These are phyloP conservation scores for Andrena haemorrhoa DNA, from an alignment of 2,888 invertebrate genomes.

Conservation along the genomic window DNA sequence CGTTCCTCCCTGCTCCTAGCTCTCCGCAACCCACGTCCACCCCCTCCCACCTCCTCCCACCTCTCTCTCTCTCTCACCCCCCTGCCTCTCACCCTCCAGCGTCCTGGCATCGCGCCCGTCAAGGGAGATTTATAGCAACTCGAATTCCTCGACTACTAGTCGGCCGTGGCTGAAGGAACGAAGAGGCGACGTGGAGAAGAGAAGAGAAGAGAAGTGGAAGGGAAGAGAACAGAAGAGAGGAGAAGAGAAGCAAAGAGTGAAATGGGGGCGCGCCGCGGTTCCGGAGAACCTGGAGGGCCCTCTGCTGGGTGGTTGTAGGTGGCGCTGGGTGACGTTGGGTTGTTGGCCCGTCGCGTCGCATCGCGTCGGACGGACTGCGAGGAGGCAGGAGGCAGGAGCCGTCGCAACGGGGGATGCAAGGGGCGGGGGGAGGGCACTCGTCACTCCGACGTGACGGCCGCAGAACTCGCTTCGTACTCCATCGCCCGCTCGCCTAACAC, in stretches of 20 bases:
- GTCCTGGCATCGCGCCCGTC: constrained; percentile 83
- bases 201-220: constrained; percentile 66
- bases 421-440: constrained; percentile 79
- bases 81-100: constrained; percentile 42
- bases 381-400: constrained; percentile 46
- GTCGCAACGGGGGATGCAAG: constrained; percentile 55
- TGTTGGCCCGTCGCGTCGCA: constrained; percentile 52
- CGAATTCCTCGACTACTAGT: constrained; percentile 85
- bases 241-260: constrained; percentile 70
- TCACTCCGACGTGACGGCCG: constrained; percentile 80
- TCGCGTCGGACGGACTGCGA: constrained; percentile 51
- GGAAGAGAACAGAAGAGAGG: constrained; percentile 52
- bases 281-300: constrained; percentile 68
- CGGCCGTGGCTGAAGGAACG: constrained; percentile 73
- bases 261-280: constrained; percentile 66
- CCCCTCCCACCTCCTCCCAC: constrained; percentile 23
- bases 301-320: constrained; percentile 62
- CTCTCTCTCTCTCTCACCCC: background rate
- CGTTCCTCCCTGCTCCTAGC: constrained; percentile 70
- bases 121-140: constrained; percentile 85
- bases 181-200: constrained; percentile 52
- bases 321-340: constrained; percentile 67
- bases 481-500: constrained; percentile 64
- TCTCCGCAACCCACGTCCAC: constrained; percentile 63
- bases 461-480: constrained; percentile 77